A percentile compares a stretch with the other conserved stretches of the same genome.
Conservation (phyloP, 2,113 vertebrate genomes). For the Elephas maximus region DNA sequence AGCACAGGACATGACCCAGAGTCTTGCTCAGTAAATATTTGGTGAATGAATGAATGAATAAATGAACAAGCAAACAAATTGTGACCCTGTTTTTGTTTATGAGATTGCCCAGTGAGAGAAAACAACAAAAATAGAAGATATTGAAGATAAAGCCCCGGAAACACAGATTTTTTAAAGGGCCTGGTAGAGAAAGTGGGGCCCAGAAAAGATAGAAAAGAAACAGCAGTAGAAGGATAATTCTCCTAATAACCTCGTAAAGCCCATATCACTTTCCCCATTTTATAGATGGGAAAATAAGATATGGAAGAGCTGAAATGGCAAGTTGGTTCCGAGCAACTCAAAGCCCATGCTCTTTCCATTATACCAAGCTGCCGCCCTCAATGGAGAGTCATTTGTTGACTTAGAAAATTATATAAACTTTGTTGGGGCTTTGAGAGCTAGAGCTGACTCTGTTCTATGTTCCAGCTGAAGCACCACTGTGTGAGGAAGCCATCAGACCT, state of each 20-base stretch:
- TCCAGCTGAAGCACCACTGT: constrained; percentile 90
- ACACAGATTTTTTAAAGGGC: not conserved
- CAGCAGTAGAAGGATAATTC: not conserved
- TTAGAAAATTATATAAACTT: not conserved
- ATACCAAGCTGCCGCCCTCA: not conserved
- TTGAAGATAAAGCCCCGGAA: not conserved
- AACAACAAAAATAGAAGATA: not conserved
- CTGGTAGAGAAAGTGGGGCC: not conserved
- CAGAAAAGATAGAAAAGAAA: not conserved
- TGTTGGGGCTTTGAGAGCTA: not conserved
- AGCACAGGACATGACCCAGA: not conserved
- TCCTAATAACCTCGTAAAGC: not conserved
- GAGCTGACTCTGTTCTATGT: constrained; percentile 57
- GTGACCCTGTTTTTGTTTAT: not conserved
- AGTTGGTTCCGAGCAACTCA: not conserved
- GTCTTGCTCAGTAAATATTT: constrained; percentile 39
- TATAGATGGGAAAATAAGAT: not conserved
- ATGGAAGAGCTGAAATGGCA: not conserved
- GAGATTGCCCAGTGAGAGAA: not conserved
- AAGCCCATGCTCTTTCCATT: not conserved
- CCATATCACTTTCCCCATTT: not conserved
- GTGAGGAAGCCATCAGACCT: constrained; percentile 91
- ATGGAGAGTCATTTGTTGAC: not conserved
- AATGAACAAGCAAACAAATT: not conserved
- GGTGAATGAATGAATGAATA: not conserved